Evolutionary conservation across 2,113 vertebrate species (phyloP).

Genomic region (Poeciliopsis retropinna): DNA sequence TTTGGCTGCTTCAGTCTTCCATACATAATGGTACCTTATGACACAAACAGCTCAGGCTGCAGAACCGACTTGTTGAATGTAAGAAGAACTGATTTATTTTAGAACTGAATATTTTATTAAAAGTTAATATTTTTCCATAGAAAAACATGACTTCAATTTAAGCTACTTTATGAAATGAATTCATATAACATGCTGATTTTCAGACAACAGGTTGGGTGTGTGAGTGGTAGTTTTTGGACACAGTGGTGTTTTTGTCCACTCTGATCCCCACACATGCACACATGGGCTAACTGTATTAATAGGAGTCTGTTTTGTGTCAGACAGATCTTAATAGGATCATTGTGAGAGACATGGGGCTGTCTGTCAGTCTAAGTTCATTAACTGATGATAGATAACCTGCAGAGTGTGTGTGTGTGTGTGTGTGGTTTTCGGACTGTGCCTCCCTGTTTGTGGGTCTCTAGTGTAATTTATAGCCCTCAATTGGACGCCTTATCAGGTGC

Average conservation of each 20-base stretch:
- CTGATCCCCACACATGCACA: constrained; percentile 29
- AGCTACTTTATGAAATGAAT: neutral
- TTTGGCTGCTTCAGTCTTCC: no score
- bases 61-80: no score
- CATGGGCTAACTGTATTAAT: constrained; percentile 87
- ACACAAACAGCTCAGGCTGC: no score
- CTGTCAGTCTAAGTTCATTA: constrained; percentile 98
- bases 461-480: constrained; percentile 75
- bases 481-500: constrained; percentile 76
- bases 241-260: constrained; percentile 54
- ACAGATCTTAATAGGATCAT: constrained; percentile 93
- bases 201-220: neutral
- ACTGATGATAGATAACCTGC: constrained; percentile 85
- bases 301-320: constrained; percentile 93
- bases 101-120: neutral
- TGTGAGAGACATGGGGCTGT: constrained; percentile 91
- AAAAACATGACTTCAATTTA: neutral
- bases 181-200: neutral
- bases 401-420: constrained; percentile 20
- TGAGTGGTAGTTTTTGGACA: constrained; percentile 13
- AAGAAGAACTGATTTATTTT: neutral
- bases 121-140: neutral
- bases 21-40: no score
- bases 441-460: constrained; percentile 52
- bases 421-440: constrained; percentile 35